Percentiles rank a stretch among this genome's conserved stretches.
Evolutionary conservation across 2,113 vertebrate genomes (phyloP).

Genomic region (Hyaena hyaena): DNA sequence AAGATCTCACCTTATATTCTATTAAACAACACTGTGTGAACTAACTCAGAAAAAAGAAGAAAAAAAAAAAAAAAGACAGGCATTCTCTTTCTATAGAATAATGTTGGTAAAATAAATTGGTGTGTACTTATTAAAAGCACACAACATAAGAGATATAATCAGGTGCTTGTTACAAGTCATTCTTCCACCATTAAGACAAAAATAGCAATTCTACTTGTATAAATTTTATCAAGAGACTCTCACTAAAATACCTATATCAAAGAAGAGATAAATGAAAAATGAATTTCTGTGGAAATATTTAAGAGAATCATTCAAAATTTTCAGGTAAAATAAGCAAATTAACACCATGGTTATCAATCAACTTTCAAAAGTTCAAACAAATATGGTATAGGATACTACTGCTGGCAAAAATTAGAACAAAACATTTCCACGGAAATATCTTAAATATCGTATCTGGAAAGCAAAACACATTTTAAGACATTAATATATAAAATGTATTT

Average conservation of each 20-base stretch:
- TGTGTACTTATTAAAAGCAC: background rate
- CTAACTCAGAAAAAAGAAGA: background rate
- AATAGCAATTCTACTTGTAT: background rate
- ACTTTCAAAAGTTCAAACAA: background rate
- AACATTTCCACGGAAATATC: conserved; percentile 15
- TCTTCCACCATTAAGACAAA: background rate
- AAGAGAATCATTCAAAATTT: conserved; percentile 13
- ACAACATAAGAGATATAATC: background rate
- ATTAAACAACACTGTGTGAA: background rate
- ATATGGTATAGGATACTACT: background rate
- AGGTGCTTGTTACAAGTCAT: background rate
- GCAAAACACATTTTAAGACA: conserved; percentile 44
- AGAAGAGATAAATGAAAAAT: background rate
- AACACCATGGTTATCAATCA: background rate
- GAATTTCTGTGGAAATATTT: background rate
- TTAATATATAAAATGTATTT: background rate
- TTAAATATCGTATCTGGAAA: conserved; percentile 28
- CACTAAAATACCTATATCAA: conserved; percentile 11
- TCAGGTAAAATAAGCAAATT: conserved; percentile 33
- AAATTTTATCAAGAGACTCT: background rate
- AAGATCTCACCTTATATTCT: background rate
- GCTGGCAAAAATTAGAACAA: conserved; percentile 13
- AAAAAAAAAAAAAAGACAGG: background rate
- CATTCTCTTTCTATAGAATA: conserved; percentile 1
- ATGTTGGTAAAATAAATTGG: background rate